Conservation (phyloP, 2,888 invertebrate genomes). For the Dicyrtomina minuta region DNA sequence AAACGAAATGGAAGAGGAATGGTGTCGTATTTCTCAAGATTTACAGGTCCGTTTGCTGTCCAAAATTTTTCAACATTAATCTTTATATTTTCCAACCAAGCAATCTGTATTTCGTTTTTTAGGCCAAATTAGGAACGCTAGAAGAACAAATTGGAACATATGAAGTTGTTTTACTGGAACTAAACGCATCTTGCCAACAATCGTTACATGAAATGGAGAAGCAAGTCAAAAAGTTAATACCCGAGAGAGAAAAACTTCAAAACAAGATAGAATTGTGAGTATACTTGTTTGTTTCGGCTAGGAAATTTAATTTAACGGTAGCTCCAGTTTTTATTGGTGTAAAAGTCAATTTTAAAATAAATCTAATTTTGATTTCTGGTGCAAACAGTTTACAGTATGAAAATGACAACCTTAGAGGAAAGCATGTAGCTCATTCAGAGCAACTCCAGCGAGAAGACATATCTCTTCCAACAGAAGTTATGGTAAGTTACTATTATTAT, state of each 20-base stretch:
- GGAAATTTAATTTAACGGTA: background rate
- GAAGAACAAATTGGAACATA: constrained; percentile 58
- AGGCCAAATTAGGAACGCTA: constrained; percentile 42
- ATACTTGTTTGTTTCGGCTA: constrained; percentile 25
- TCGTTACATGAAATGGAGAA: constrained; percentile 64
- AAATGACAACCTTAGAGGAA: constrained; percentile 86
- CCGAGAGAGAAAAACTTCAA: constrained; percentile 69
- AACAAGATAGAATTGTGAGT: constrained; percentile 66
- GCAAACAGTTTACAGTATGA: constrained; percentile 84
- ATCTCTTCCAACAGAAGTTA: constrained; percentile 85
- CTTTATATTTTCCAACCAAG: too few relatives aligned
- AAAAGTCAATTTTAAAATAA: constrained; percentile 46
- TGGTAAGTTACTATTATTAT: too few relatives aligned
- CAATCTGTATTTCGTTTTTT: too few relatives aligned
- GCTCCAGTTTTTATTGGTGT: background rate
- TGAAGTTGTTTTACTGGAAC: constrained; percentile 66
- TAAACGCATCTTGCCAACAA: constrained; percentile 64
- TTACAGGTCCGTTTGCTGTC: constrained; percentile 47
- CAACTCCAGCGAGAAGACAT: constrained; percentile 90
- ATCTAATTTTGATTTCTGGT: too few relatives aligned
- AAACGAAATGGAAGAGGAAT: constrained; percentile 74
- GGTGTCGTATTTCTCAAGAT: constrained; percentile 73
- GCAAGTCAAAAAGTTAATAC: constrained; percentile 64
- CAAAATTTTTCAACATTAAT: background rate
- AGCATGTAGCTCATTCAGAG: constrained; percentile 79